A percentile compares a stretch with the other conserved stretches of the same genome.
phyloP scores from a whole-genome alignment of 2,113 vertebrate species.

The Pseudopodoces humilis region DNA sequence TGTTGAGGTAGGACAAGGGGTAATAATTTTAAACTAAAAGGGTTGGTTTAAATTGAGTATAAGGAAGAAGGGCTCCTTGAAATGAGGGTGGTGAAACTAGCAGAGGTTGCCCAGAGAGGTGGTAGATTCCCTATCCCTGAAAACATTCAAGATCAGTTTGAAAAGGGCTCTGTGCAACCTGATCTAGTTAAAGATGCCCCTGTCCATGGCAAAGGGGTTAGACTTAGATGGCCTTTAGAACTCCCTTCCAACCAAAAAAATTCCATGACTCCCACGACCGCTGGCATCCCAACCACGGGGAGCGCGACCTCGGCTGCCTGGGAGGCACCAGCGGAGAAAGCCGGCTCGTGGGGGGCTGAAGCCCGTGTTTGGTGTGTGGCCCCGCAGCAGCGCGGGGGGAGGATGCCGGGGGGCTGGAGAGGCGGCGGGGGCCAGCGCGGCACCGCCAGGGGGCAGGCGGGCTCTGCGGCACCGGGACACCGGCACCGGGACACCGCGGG shows the following conservation, averaged over 20 bases:
- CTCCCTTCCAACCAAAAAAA: background rate
- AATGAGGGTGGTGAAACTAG: background rate
- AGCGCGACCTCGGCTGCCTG: accelerated
- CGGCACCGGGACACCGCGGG: background rate
- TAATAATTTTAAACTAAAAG: background rate
- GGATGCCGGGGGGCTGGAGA: background rate
- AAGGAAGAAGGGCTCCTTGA: background rate
- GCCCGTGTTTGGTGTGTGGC: accelerated
- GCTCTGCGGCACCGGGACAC: background rate
- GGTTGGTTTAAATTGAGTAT: accelerated
- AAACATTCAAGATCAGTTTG: background rate
- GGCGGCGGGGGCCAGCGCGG: background rate
- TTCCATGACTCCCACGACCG: background rate
- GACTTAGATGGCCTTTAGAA: background rate
- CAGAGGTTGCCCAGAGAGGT: too few species aligned
- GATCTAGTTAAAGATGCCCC: background rate
- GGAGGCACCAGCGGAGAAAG: background rate
- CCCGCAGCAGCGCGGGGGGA: background rate
- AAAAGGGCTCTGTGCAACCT: background rate
- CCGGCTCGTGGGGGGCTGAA: accelerated
- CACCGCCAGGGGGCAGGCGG: conserved; percentile 41
- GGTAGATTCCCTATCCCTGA: accelerated
- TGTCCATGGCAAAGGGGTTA: background rate
- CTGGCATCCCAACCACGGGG: accelerated
- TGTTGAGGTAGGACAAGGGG: background rate